Evolutionary conservation across 2,888 invertebrate species (phyloP).

Genomic region (Cybosia mesomella): DNA sequence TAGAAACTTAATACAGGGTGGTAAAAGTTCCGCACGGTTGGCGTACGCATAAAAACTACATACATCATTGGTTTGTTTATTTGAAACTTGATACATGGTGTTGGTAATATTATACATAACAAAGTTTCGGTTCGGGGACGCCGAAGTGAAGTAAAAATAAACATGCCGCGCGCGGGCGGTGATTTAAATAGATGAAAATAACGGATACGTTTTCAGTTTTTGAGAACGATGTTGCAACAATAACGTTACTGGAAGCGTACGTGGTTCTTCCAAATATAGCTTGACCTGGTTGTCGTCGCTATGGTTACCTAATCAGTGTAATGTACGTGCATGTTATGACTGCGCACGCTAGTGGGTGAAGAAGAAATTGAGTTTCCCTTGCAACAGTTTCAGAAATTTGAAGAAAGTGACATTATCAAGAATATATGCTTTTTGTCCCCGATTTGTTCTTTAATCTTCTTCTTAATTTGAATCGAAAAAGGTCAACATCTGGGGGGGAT

Average conservation of each 20-base stretch:
- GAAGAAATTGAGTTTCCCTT: neutral
- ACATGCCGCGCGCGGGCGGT: constrained; percentile 43
- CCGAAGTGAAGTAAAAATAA: constrained; percentile 50
- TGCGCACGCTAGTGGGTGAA: neutral
- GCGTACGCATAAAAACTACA: constrained; percentile 42
- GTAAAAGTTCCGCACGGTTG: constrained; percentile 38
- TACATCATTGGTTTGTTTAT: constrained; percentile 42
- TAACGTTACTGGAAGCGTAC: neutral
- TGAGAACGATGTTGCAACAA: constrained; percentile 16
- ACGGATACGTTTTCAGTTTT: constrained; percentile 37
- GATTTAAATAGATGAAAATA: constrained; percentile 47
- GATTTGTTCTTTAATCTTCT: too few species aligned
- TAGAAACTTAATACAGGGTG: constrained; percentile 43
- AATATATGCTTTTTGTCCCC: too few species aligned
- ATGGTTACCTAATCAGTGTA: neutral
- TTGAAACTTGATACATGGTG: constrained; percentile 52
- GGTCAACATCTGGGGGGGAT: too few species aligned
- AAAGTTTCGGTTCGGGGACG: constrained; percentile 42
- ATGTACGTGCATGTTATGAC: neutral
- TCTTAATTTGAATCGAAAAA: too few species aligned
- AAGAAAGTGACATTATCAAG: too few species aligned
- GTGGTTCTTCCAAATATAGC: neutral
- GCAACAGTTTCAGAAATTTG: neutral
- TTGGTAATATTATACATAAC: constrained; percentile 46
- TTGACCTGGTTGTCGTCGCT: neutral